phyloP scores from a whole-genome alignment of 2,888 invertebrate species.

The Orthonevra nobilis region DNA sequence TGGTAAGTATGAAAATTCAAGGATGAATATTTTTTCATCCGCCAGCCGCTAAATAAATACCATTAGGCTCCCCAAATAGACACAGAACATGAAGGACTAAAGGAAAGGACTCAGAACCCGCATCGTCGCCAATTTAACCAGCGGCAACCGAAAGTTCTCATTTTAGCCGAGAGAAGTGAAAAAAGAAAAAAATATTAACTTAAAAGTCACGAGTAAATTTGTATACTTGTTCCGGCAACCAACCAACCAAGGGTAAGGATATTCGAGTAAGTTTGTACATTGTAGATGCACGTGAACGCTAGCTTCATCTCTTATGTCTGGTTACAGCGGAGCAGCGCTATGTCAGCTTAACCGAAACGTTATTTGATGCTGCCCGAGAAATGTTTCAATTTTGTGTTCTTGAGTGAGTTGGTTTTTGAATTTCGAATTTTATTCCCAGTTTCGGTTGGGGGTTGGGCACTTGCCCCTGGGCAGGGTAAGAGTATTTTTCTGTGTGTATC shows the following conservation, averaged over 20 bases:
- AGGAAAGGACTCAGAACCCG: slow-evolving; percentile 9
- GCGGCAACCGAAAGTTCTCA: not conserved
- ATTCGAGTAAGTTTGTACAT: slow-evolving; percentile 13
- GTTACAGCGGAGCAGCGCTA: not conserved
- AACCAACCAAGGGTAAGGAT: too few relatives aligned
- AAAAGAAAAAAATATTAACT: not conserved
- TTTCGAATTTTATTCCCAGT: slow-evolving; percentile 8
- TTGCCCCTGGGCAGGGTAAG: not conserved
- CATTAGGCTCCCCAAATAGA: slow-evolving; percentile 54
- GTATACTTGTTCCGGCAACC: slow-evolving; percentile 10
- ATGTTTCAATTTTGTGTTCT: slow-evolving; percentile 40
- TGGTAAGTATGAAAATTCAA: slow-evolving; percentile 26
- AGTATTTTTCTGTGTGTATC: not conserved
- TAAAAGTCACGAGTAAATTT: slow-evolving; percentile 18
- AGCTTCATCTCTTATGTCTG: slow-evolving; percentile 12
- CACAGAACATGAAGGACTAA: slow-evolving; percentile 13
- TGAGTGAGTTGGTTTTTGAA: slow-evolving; percentile 21
- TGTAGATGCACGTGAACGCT: slow-evolving; percentile 17
- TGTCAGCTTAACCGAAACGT: slow-evolving; percentile 14
- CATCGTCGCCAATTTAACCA: not conserved
- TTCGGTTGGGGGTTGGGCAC: not conserved
- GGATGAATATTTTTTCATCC: slow-evolving; percentile 30
- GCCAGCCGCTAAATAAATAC: slow-evolving; percentile 43
- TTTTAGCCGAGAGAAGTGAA: not conserved
- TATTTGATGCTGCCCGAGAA: slow-evolving; percentile 33